Percentiles rank a stretch among this genome's conserved stretches.
Evolutionary conservation across 2,888 invertebrate genomes (phyloP).

Genomic region (Pristionchus exspectatus): DNA sequence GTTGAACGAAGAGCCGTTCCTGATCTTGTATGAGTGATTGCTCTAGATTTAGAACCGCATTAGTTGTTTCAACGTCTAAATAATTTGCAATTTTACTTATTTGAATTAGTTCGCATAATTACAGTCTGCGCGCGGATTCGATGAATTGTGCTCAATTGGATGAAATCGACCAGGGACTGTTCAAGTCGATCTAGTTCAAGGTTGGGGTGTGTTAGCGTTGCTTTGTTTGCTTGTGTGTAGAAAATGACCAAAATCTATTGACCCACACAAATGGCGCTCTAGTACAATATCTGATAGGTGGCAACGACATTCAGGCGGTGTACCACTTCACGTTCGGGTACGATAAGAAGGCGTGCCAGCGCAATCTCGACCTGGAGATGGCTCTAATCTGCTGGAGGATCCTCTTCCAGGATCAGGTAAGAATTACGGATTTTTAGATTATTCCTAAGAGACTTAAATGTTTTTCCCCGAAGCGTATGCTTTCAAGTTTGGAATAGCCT

Average conservation of each 20-base stretch:
- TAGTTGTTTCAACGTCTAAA: not conserved
- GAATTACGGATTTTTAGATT: not conserved
- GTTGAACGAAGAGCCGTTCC: no score
- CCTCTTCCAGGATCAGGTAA: slow-evolving; percentile 87
- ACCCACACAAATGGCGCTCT: no score
- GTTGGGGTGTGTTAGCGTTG: not conserved
- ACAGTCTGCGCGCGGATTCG: slow-evolving; percentile 57
- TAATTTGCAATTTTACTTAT: not conserved
- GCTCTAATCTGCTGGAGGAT: slow-evolving; percentile 99
- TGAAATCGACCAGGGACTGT: slow-evolving; percentile 59
- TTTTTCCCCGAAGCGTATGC: no score
- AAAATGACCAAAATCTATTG: no score
- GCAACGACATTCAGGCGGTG: slow-evolving; percentile 56
- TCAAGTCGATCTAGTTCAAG: slow-evolving; percentile 56
- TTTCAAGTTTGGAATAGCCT: no score
- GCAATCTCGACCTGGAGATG: slow-evolving; percentile 89
- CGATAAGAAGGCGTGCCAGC: slow-evolving; percentile 68
- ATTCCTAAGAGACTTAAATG: no score
- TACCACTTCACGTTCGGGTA: slow-evolving; percentile 72
- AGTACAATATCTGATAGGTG: no score
- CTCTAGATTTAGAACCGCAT: not conserved
- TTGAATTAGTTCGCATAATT: not conserved
- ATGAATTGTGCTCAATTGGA: slow-evolving; percentile 63
- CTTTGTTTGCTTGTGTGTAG: no score
- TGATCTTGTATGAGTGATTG: no score